Conservation (phyloP, 2,797 vertebrate genomes). For the Clarias pachynema region DNA sequence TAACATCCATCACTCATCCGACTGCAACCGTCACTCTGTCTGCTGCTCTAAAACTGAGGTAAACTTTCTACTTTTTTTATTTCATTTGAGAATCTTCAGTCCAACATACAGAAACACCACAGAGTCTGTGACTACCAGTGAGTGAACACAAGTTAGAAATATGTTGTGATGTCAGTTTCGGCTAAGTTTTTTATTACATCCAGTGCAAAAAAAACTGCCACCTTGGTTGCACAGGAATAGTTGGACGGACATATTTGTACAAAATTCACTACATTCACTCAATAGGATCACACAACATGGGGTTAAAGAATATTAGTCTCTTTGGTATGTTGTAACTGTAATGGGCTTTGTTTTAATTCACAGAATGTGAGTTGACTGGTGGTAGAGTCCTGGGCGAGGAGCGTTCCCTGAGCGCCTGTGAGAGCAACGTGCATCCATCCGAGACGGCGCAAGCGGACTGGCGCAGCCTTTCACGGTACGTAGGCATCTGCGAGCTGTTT, state of each 20-base stretch:
- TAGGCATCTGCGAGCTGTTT: constrained; percentile 91
- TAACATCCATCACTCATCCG: constrained; percentile 75
- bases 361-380: constrained; percentile 97
- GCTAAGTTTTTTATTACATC: constrained; percentile 71
- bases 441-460: constrained; percentile 95
- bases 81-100: constrained; percentile 50
- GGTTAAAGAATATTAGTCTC: constrained; percentile 77
- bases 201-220: constrained; percentile 77
- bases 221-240: constrained; percentile 52
- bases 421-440: constrained; percentile 95
- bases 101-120: constrained; percentile 68
- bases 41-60: constrained; percentile 89
- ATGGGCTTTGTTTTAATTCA: constrained; percentile 81
- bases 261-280: constrained; percentile 58
- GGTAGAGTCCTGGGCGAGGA: constrained; percentile 96
- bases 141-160: constrained; percentile 58
- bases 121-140: constrained; percentile 62
- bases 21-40: constrained; percentile 85
- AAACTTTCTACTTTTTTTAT: constrained; percentile 80
- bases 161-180: constrained; percentile 55
- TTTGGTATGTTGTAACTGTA: constrained; percentile 79
- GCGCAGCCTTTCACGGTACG: constrained; percentile 92
- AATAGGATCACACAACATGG: constrained; percentile 62
- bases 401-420: constrained; percentile 96
- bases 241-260: constrained; percentile 48